phyloP scores from a whole-genome alignment of 2,888 invertebrate species.

The Oxycera nigricornis region DNA sequence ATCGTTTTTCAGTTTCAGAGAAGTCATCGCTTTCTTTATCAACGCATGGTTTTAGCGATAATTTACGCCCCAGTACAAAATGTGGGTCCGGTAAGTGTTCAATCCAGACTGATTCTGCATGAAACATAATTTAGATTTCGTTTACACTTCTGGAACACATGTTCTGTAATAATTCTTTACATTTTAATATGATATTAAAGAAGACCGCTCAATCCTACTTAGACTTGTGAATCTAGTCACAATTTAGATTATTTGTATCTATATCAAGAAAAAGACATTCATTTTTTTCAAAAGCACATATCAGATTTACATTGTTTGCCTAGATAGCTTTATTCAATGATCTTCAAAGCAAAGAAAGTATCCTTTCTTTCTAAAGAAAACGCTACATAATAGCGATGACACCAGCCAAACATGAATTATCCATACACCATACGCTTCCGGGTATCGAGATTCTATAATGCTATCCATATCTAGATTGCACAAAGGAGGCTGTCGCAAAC shows the following conservation, averaged over 20 bases:
- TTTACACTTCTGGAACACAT: not conserved
- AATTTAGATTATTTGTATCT: too few species aligned
- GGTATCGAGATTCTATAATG: constrained; percentile 28
- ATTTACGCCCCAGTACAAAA: constrained; percentile 43
- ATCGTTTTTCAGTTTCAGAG: constrained; percentile 41
- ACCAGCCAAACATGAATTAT: constrained; percentile 43
- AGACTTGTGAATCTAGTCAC: too few species aligned
- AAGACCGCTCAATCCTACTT: too few species aligned
- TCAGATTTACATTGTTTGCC: too few species aligned
- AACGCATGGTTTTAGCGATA: constrained; percentile 45
- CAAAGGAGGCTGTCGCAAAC: constrained; percentile 28
- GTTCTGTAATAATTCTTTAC: not conserved
- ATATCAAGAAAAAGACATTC: too few species aligned
- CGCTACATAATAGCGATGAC: not conserved
- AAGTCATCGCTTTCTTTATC: constrained; percentile 44
- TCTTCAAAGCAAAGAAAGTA: constrained; percentile 1
- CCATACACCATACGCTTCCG: constrained; percentile 47
- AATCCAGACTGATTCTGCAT: too few species aligned
- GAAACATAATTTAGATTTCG: not conserved
- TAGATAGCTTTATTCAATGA: too few species aligned
- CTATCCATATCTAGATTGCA: not conserved
- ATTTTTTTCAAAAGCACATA: too few species aligned
- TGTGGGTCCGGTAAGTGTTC: constrained; percentile 44
- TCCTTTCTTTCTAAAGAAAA: not conserved
- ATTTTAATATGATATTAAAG: too few species aligned